phyloP scores from a whole-genome alignment of 2,797 vertebrate genomes.

The Melopsittacus undulatus region DNA sequence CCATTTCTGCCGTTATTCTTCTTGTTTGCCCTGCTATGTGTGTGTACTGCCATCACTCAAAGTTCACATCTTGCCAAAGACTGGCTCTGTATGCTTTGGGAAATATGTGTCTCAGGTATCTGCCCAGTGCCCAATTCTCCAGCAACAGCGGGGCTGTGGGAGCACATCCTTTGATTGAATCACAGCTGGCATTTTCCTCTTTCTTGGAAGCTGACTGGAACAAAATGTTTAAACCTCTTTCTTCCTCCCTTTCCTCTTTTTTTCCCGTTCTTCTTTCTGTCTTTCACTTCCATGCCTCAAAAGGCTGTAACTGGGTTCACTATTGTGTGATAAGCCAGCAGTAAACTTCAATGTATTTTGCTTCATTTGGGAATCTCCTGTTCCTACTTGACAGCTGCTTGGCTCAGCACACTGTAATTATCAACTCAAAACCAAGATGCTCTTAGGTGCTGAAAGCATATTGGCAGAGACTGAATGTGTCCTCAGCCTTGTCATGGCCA shows the following conservation, averaged over 20 bases:
- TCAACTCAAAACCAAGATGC: constrained; percentile 18
- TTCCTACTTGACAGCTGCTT: constrained; percentile 52
- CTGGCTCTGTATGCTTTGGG: not conserved
- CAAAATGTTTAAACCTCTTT: constrained; percentile 46
- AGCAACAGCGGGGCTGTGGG: not conserved
- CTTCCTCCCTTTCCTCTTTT: not conserved
- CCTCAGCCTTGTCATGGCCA: not conserved
- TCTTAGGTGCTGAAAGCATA: constrained; percentile 12
- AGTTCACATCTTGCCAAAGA: not conserved
- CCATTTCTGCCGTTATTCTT: constrained; percentile 22
- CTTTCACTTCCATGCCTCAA: constrained; percentile 11
- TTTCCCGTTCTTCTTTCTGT: not conserved
- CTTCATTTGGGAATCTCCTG: not conserved
- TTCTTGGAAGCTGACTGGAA: constrained; percentile 40
- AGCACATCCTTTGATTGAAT: not conserved
- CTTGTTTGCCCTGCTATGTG: constrained; percentile 27
- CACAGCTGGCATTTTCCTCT: not conserved
- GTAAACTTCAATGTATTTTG: not conserved
- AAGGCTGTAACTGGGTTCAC: constrained; percentile 21
- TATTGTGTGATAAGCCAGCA: constrained; percentile 25
- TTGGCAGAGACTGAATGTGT: not conserved
- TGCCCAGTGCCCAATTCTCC: not conserved
- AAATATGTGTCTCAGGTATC: not conserved
- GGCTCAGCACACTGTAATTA: constrained; percentile 24
- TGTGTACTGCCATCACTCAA: not conserved